phyloP scores from a whole-genome alignment of 2,888 invertebrate species.

The Allacma fusca region DNA sequence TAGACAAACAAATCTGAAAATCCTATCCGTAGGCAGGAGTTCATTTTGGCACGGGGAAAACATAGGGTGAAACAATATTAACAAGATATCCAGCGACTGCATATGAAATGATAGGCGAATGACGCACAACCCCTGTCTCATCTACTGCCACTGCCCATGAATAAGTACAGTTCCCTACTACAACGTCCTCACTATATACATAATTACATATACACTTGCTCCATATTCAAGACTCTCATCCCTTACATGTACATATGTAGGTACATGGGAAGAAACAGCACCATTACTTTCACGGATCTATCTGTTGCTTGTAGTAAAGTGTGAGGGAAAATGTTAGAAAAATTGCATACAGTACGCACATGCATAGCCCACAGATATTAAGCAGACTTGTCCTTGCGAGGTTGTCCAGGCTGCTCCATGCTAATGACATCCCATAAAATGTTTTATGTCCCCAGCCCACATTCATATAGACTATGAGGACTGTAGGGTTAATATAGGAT shows the following conservation, averaged over 20 bases:
- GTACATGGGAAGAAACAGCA: no score
- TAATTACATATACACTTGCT: no score
- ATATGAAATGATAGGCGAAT: background rate
- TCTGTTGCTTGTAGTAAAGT: no score
- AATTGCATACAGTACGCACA: background rate
- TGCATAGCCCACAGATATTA: background rate
- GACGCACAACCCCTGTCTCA: slow-evolving; percentile 21
- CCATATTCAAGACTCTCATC: no score
- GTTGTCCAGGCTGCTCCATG: background rate
- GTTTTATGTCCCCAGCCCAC: background rate
- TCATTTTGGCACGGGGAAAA: background rate
- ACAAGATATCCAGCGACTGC: background rate
- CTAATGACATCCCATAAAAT: slow-evolving; percentile 8
- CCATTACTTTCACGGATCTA: no score
- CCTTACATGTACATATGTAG: background rate
- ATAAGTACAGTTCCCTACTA: no score
- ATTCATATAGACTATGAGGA: background rate
- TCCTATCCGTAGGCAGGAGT: background rate
- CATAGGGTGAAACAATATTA: background rate
- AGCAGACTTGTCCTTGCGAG: background rate
- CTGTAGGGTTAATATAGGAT: background rate
- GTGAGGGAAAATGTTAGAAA: background rate
- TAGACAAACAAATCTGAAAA: background rate
- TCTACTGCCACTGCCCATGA: background rate
- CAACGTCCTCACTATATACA: no score